These are phyloP conservation scores for Pandion haliaetus DNA, from an alignment of 2,113 vertebrate genomes.

Conservation along the genomic window DNA sequence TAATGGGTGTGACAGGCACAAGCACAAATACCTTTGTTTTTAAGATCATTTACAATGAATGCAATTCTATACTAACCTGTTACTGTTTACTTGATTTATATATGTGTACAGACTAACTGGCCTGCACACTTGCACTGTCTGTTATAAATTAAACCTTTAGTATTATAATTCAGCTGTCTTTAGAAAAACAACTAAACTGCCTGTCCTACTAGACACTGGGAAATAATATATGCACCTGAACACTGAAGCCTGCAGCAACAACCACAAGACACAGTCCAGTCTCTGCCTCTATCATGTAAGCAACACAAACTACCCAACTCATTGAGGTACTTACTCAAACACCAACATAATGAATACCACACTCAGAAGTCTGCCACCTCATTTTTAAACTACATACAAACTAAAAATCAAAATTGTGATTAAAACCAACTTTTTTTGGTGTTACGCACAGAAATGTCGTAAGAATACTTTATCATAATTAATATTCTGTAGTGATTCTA, in stretches of 20 bases:
- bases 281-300: background rate
- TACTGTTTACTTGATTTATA: constrained; percentile 54
- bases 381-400: background rate
- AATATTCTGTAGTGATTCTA: background rate
- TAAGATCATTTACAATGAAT: constrained; percentile 50
- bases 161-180: constrained; percentile 62
- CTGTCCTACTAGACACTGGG: constrained; percentile 10
- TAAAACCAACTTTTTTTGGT: background rate
- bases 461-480: background rate
- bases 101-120: constrained; percentile 34
- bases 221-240: constrained; percentile 34
- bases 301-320: background rate
- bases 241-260: background rate
- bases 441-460: background rate
- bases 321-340: constrained; percentile 1
- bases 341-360: background rate
- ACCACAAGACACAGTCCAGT: constrained; percentile 3
- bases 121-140: constrained; percentile 19
- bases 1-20: constrained; percentile 37
- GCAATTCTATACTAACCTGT: constrained; percentile 43
- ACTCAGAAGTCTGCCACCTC: background rate
- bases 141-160: constrained; percentile 51
- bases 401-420: background rate
- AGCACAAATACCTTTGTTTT: constrained; percentile 48
- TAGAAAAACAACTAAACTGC: constrained; percentile 47